Conservation (phyloP, 2,888 invertebrate genomes). For the Plagodis dolabraria region DNA sequence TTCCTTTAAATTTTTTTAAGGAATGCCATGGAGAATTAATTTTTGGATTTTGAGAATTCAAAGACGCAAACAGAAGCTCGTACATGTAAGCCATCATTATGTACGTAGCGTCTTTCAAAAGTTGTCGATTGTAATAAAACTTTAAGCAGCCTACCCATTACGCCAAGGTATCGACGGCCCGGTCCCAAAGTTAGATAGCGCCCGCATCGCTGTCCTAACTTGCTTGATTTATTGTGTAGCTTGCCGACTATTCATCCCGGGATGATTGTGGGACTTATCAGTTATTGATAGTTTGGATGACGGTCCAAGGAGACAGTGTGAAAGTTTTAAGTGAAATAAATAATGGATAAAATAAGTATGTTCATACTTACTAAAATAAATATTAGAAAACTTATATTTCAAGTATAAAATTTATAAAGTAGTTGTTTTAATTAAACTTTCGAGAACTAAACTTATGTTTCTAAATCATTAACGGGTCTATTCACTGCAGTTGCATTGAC, state of each 20-base stretch:
- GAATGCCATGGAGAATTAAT: neutral
- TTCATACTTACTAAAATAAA: no score
- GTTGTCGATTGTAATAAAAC: conserved; percentile 16
- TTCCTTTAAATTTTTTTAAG: neutral
- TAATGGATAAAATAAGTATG: no score
- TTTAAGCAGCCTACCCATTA: conserved; percentile 14
- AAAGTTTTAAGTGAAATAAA: neutral
- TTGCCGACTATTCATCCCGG: conserved; percentile 3
- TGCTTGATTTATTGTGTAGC: conserved; percentile 24
- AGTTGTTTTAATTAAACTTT: no score
- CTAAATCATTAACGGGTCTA: no score
- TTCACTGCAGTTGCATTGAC: no score
- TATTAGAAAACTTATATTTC: no score
- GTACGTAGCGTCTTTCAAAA: neutral
- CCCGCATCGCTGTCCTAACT: conserved; percentile 25
- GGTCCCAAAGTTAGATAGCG: conserved; percentile 22
- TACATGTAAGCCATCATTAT: neutral
- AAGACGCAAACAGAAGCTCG: neutral
- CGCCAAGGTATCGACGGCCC: conserved; percentile 7
- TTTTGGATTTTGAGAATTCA: no score
- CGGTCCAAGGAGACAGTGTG: conserved; percentile 7
- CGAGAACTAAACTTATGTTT: no score
- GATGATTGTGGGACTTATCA: conserved; percentile 28
- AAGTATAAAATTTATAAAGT: no score
- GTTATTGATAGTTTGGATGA: conserved; percentile 32